Evolutionary conservation across 2,888 invertebrate species (phyloP).

Genomic region (Cataglyphis albicans): DNA sequence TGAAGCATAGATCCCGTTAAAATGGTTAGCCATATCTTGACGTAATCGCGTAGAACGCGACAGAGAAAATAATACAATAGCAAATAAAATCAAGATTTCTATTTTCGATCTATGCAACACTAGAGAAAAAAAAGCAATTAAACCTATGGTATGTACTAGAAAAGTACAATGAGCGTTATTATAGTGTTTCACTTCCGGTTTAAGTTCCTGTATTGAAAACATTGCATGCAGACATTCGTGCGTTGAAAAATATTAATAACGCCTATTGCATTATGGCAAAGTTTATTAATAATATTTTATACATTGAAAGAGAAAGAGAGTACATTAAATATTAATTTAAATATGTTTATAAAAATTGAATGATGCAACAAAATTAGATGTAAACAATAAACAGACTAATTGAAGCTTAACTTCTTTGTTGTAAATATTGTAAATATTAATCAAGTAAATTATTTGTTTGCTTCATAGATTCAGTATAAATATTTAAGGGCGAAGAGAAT

Average conservation of each 20-base stretch:
- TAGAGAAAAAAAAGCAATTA: constrained; percentile 3
- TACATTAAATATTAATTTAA: constrained; percentile 20
- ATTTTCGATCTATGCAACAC: neutral
- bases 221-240: neutral
- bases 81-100: constrained; percentile 10
- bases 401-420: neutral
- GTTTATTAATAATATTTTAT: neutral
- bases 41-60: constrained; percentile 12
- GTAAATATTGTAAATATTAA: neutral
- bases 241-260: neutral
- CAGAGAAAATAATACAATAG: constrained; percentile 22
- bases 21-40: constrained; percentile 70
- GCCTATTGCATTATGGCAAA: neutral
- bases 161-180: neutral
- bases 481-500: constrained; percentile 3
- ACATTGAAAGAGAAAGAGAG: too few species aligned
- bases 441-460: constrained; percentile 9
- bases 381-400: neutral
- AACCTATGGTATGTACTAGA: neutral
- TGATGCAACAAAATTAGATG: neutral
- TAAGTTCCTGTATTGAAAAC: neutral
- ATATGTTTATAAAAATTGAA: neutral
- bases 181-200: neutral
- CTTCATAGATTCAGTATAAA: neutral
- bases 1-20: constrained; percentile 79